Base-by-base conservation (phyloP, 2,113 vertebrate species). In the Nibea albiflora region DNA sequence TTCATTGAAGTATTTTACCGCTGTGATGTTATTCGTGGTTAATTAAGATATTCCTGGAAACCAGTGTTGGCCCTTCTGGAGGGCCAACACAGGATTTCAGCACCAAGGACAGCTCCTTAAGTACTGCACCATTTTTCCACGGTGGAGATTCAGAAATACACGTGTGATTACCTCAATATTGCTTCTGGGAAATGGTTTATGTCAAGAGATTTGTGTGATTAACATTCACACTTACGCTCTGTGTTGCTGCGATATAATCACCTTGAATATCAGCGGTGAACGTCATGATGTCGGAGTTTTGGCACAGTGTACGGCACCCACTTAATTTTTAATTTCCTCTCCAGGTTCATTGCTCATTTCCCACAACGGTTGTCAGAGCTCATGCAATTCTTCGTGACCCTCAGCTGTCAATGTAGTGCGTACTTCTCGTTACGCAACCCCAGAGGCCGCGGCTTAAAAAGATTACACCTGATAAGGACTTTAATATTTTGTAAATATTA, bases 71-170 rank as follows among this genome's bases (percentile, higher is more conserved):
- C 31, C 6, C 31, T 35, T 16, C 64, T 73, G 4, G 19, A 60
- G 61, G 42, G n/a, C 70, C 4, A 52, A 9, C 2, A 15, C 11
- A 74, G 10, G 2, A 19, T 49, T 89, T 90, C 82, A 92, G 90
- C 49, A 93, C 90, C 82, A 88, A 85, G 93, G 88, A 90, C 87
- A 94, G 90, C 76, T 85, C 85, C 26, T 49, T 31, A 3, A 65
- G 24, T 10, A 46, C 35, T 1, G 4, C 28, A 54, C 2, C 52
- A 31, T n/a, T 14, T 46, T 80, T 19, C 53, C 31, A 6, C 15
- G n/a, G 20, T 2, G 5, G 14, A 26, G n/a, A 28, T 70, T 67
- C 17, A 49, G 14, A 52, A 66, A 50, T 52, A 26, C 12, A 61
- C 19, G 24, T 61, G 19, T 42, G 46, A 73, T 68, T 57, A 60